Percentiles rank a stretch among this genome's conserved stretches.
These are phyloP conservation scores for Teleogryllus occipitalis DNA, from an alignment of 1,140 invertebrate species.

Conservation along the genomic window DNA sequence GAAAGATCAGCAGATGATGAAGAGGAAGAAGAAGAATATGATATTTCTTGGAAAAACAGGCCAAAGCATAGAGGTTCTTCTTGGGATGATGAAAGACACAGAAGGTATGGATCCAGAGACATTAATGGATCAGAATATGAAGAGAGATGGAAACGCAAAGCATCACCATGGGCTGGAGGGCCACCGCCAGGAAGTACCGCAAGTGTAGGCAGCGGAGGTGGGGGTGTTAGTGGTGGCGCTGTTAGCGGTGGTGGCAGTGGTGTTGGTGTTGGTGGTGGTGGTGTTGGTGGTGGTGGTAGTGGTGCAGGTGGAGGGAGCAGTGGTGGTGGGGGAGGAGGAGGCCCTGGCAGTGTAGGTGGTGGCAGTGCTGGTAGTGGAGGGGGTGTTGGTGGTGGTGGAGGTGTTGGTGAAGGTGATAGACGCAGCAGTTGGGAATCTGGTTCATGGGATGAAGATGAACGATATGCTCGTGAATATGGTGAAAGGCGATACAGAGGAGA, in stretches of 20 bases:
- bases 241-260: background rate
- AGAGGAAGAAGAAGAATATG: constrained; percentile 37
- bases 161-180: constrained; percentile 21
- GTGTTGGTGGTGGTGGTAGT: constrained; percentile 29
- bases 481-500: constrained; percentile 11
- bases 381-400: constrained; percentile 35
- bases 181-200: constrained; percentile 30
- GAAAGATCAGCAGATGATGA: constrained; percentile 35
- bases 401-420: constrained; percentile 34
- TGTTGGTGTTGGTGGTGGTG: background rate
- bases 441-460: constrained; percentile 39
- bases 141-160: constrained; percentile 13
- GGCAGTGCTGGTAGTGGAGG: constrained; percentile 30
- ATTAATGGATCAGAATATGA: constrained; percentile 18
- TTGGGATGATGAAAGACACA: constrained; percentile 19
- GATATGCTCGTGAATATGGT: constrained; percentile 15
- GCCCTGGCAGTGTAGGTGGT: background rate
- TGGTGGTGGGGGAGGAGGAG: background rate
- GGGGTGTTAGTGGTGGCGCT: constrained; percentile 30
- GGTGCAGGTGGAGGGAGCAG: constrained; percentile 38
- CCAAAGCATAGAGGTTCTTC: constrained; percentile 30
- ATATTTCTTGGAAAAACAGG: constrained; percentile 36
- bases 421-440: constrained; percentile 33
- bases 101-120: constrained; percentile 15
- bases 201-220: constrained; percentile 36